These are phyloP conservation scores for Trichonephila inaurata DNA, from an alignment of 1,140 invertebrate genomes.

Conservation along the genomic window DNA sequence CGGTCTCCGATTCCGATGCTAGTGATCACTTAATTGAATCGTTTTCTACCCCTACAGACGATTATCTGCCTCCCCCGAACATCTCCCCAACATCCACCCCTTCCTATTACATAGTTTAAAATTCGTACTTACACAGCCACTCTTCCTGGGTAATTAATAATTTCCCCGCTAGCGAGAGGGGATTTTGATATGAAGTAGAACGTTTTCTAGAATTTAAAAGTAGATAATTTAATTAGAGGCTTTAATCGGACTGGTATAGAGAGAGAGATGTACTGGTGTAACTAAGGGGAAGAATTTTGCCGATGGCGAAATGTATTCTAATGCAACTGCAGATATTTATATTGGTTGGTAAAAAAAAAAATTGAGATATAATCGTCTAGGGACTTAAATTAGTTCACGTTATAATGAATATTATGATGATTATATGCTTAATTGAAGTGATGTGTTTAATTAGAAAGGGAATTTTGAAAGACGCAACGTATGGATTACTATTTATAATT, in stretches of 20 bases:
- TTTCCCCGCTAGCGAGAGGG: background rate
- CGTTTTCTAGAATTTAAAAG: slow-evolving; percentile 19
- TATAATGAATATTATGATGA: no score
- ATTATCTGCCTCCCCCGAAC: background rate
- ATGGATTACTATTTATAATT: no score
- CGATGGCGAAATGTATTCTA: background rate
- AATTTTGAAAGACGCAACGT: no score
- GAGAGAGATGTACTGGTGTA: background rate
- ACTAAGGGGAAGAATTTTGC: background rate
- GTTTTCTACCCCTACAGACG: slow-evolving; percentile 15
- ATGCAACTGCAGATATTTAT: background rate
- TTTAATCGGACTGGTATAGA: slow-evolving; percentile 1
- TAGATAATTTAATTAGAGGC: slow-evolving; percentile 26
- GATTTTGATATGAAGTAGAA: background rate
- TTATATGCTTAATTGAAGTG: no score
- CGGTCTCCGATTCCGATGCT: slow-evolving; percentile 41
- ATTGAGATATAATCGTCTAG: no score
- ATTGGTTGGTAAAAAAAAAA: slow-evolving; percentile 20
- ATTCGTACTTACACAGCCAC: slow-evolving; percentile 21
- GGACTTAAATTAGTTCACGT: no score
- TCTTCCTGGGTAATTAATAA: slow-evolving; percentile 27
- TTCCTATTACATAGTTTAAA: slow-evolving; percentile 28
- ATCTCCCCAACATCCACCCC: background rate
- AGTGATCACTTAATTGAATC: slow-evolving; percentile 55
- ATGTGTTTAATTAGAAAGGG: no score